Evolutionary conservation across 2,797 vertebrate genomes (phyloP).

Genomic region (Fundulus diaphanus): DNA sequence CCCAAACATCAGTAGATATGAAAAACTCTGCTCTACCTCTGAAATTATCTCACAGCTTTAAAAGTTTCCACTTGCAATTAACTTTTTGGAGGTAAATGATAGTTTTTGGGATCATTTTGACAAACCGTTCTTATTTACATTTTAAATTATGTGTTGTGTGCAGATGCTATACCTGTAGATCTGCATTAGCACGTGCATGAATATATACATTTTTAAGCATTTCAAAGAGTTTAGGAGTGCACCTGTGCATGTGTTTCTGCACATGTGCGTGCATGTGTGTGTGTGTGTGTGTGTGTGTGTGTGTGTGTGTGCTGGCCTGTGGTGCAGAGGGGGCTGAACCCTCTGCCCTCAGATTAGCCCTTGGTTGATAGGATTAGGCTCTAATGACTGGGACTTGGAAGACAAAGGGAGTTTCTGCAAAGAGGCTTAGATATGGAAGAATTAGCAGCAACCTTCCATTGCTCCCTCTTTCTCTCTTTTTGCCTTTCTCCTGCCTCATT

Average conservation of each 20-base stretch:
- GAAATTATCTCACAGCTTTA: constrained; percentile 23
- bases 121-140: background rate
- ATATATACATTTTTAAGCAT: background rate
- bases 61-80: constrained; percentile 30
- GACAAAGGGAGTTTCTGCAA: constrained; percentile 99
- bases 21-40: constrained; percentile 18
- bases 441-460: constrained; percentile 97
- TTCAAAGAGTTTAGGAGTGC: constrained; percentile 5
- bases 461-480: constrained; percentile 67
- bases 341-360: constrained; percentile 95
- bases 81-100: constrained; percentile 22
- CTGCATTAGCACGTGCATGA: background rate
- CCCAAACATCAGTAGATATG: constrained; percentile 17
- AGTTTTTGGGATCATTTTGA: background rate
- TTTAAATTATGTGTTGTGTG: constrained; percentile 15
- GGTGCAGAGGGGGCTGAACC: constrained; percentile 84
- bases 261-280: constrained; percentile 16
- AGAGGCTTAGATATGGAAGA: constrained; percentile 99
- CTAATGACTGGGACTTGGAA: constrained; percentile 99
- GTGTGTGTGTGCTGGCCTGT: constrained; percentile 65
- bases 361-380: constrained; percentile 99
- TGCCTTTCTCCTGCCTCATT: constrained; percentile 51
- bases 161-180: background rate
- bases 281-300: constrained; percentile 28
- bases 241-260: constrained; percentile 2